Base-by-base conservation (phyloP, 2,888 invertebrate species). In the Chymomyza fuscimana region DNA sequence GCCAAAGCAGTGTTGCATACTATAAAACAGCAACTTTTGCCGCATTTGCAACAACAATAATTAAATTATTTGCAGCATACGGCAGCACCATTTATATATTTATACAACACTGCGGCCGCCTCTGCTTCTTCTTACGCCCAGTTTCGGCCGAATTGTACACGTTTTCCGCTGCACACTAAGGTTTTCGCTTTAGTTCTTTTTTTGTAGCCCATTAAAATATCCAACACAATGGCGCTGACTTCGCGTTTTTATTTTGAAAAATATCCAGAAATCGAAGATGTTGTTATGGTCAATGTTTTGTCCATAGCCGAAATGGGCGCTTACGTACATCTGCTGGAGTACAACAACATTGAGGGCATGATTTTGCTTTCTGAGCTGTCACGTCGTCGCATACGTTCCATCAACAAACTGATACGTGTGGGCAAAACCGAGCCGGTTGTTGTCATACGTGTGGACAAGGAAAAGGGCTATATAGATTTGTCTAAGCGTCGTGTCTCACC, bases 241-340 rank as follows among this genome's bases (percentile, higher is more conserved):
- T 99, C 98, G 95, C 94, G 99, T 90, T 99, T 97, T 94, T 99
- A 99, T 92, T 96, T 97, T 91, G 97, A 98, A 92, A 97, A 96
- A 90, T 99, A 98, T 93, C 99, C 99, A 1, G 99, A 99, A 91
- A 90, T 99, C 72, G 99, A 99, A 89, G 99, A 99, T 95, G 99
- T 99, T 63, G 99, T 99, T 61, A 98, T 99, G 98, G 99, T 99
- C 32, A 99, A 98, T 91, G 99, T 99, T 4, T 94, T 98, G 59
- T 96, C 98, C 77, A 99, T 99, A 89, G 99, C 99, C 19, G 99
- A 99, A 93, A 99, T 99, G 99, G 99, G 99, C 72, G 99, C 99
- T 2, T 99, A 99, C 92, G 99, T 99, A 16, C 97, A 98, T 92
- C 93, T 99, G 73, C 93, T 99, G 77, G 99, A 99, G 93, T 99